Evolutionary conservation across 2,888 invertebrate genomes (phyloP), one percentile per base, ranked within the genome.

Genomic region (Caenorhabditis imperialis): DNA sequence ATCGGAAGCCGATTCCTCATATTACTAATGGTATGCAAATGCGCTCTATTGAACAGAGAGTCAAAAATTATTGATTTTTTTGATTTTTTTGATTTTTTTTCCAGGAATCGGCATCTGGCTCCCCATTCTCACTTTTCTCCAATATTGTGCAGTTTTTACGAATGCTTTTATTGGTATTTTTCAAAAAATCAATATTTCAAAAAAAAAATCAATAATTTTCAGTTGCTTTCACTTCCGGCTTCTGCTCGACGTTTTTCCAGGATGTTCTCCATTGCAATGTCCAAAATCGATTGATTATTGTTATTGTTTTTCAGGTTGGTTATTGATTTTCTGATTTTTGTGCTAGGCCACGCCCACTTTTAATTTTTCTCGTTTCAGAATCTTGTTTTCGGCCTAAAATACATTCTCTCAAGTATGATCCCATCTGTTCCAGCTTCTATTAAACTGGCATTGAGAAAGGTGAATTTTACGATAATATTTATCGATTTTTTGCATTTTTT

Each of bases 41-140:
- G 25, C 25, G 47, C 20, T 18, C 20, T 16, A 33, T 16, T 14
- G 47, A 25, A 25, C 48, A 12, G 16, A 51, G 14, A 5, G 7
- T n/a, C 16, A 18, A 14, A 7, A 16, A 27, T 12, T 51, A n/a
- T n/a, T n/a, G n/a, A n/a, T n/a, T n/a, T n/a, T n/a, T n/a, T n/a
- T n/a, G n/a, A n/a, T n/a, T n/a, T n/a, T n/a, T n/a, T n/a, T n/a
- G n/a, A n/a, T n/a, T n/a, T n/a, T n/a, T n/a, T n/a, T n/a, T 65
- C 6, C 63, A 67, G 78, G 79, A 10, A 81, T 82, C 89, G 90
- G 90, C 12, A 90, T 89, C 65, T 90, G 90, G 90, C 89, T 88
- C 60, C 85, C 86, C 10, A 90, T 90, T 60, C 84, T 90, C 40
- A 85, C 87, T 22, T 89, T 90, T 70, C 82, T 90, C 23, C 90